Conservation (phyloP, 2,888 invertebrate species). For the Leptinotarsa peninsularis region DNA sequence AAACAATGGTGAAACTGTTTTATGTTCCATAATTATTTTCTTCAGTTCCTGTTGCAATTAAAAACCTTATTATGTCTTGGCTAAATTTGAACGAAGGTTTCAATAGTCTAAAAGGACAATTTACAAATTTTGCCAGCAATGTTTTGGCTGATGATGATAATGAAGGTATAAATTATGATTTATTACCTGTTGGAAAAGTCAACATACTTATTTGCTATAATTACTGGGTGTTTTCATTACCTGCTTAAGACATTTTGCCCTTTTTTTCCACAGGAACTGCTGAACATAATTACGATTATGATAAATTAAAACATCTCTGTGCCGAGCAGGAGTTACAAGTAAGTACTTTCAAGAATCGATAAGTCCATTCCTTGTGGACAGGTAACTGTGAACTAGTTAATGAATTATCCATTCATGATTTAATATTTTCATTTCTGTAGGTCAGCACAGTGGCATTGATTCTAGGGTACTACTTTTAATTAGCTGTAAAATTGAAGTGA, state of each 20-base stretch:
- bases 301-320: constrained; percentile 71
- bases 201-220: background rate
- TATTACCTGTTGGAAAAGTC: constrained; percentile 20
- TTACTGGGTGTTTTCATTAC: constrained; percentile 22
- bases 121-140: constrained; percentile 89
- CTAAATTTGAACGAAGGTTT: constrained; percentile 75
- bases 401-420: background rate
- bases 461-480: too few species aligned
- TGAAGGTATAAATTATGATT: constrained; percentile 65
- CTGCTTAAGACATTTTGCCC: constrained; percentile 21
- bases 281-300: constrained; percentile 62
- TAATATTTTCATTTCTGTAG: too few species aligned
- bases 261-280: constrained; percentile 52
- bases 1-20: constrained; percentile 14
- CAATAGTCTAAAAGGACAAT: constrained; percentile 85
- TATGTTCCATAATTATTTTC: constrained; percentile 1
- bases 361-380: background rate
- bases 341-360: constrained; percentile 49
- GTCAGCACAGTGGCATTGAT: too few species aligned
- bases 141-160: constrained; percentile 81
- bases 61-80: constrained; percentile 72
- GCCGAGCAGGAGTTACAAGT: constrained; percentile 74
- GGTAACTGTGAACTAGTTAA: background rate
- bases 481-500: too few species aligned
- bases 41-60: background rate